Evolutionary conservation across 2,888 invertebrate species (phyloP).

Genomic region (Acronicta leporina): DNA sequence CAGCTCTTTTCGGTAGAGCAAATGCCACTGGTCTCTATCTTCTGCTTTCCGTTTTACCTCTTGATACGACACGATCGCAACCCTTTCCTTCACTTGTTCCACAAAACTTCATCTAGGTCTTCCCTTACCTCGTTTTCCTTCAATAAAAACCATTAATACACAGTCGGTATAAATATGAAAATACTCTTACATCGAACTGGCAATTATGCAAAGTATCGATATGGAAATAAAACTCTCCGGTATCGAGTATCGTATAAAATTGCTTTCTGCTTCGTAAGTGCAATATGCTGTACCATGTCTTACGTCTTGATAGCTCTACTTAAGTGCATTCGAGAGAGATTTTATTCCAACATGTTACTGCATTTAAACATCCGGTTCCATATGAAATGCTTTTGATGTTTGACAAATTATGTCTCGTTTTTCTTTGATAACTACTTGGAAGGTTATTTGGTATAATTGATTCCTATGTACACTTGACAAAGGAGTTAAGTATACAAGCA

Average conservation of each 20-base stretch:
- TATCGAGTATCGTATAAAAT: constrained; percentile 17
- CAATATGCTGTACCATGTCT: constrained; percentile 21
- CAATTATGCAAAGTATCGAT: constrained; percentile 22
- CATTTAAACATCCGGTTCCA: constrained; percentile 8
- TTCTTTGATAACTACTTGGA: neutral
- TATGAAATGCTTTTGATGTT: constrained; percentile 14
- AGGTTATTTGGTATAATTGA: neutral
- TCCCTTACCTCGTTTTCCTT: no score
- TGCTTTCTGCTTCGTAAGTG: constrained; percentile 17
- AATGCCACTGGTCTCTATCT: no score
- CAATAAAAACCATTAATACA: no score
- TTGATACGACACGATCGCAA: no score
- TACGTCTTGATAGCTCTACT: constrained; percentile 8
- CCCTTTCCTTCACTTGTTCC: no score
- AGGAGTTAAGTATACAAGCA: no score
- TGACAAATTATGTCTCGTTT: constrained; percentile 10
- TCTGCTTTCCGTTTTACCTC: no score
- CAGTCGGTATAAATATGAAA: neutral
- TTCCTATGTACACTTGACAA: no score
- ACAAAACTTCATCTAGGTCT: no score
- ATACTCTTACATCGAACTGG: neutral
- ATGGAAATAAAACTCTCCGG: constrained; percentile 5
- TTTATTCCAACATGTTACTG: constrained; percentile 22
- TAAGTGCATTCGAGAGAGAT: constrained; percentile 18
- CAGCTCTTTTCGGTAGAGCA: no score